A percentile compares a stretch with the other conserved stretches of the same genome.
Conservation (phyloP, 2,888 invertebrate species). For the Drosophila rellima region DNA sequence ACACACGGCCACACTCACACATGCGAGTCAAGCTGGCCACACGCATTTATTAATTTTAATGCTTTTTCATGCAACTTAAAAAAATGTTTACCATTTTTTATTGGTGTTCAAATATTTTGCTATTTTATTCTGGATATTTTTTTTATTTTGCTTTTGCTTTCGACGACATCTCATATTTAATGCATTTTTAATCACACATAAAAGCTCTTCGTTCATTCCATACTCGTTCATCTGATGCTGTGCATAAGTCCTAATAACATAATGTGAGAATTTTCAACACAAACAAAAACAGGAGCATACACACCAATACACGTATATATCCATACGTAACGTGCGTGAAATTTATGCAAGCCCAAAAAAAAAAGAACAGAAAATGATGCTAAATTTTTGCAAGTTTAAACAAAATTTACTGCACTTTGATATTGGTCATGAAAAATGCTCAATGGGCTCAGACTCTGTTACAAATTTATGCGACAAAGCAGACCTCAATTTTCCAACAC, state of each 20-base stretch:
- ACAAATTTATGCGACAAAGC: constrained; percentile 64
- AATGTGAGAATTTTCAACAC: constrained; percentile 41
- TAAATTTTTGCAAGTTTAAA: constrained; percentile 67
- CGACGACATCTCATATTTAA: constrained; percentile 64
- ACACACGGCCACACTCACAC: constrained; percentile 12
- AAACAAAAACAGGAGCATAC: constrained; percentile 1
- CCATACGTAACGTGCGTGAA: constrained; percentile 41
- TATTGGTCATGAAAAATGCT: constrained; percentile 72
- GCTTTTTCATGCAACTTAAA: constrained; percentile 61
- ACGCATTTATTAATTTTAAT: constrained; percentile 80
- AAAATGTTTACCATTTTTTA: constrained; percentile 37
- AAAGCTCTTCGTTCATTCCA: constrained; percentile 45
- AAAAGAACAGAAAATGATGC: constrained; percentile 17
- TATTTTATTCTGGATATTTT: constrained; percentile 22
- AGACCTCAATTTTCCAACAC: constrained; percentile 20
- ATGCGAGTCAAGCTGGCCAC: constrained; percentile 25
- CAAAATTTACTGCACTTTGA: constrained; percentile 77
- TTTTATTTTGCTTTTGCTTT: constrained; percentile 18
- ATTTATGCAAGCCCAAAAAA: constrained; percentile 52
- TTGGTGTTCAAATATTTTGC: constrained; percentile 38
- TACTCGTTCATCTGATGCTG: constrained; percentile 19
- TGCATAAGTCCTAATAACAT: constrained; percentile 59
- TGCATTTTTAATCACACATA: constrained; percentile 76
- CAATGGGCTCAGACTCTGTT: constrained; percentile 52
- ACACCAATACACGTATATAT: constrained; percentile 8